A percentile compares a stretch with the other conserved stretches of the same genome.
Evolutionary conservation across 2,113 vertebrate species (phyloP).

Genomic region (Symphodus melops): DNA sequence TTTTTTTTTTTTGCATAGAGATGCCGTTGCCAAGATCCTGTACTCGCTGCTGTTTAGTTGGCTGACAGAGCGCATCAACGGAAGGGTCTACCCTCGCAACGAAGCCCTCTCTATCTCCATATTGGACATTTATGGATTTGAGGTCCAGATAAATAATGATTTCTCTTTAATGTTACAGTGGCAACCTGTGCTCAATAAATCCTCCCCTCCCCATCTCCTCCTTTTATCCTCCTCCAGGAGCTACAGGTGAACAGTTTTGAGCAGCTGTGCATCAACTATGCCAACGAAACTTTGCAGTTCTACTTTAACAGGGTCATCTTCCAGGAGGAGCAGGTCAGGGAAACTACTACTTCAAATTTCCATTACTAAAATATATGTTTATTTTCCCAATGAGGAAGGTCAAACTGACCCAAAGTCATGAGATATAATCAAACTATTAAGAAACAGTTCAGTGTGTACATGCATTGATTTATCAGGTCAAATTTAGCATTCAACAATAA

Average conservation of each 20-base stretch:
- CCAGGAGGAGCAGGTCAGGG: conserved; percentile 94
- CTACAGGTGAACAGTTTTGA: conserved; percentile 94
- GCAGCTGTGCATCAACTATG: conserved; percentile 98
- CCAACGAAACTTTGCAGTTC: conserved; percentile 96
- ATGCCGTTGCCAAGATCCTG: conserved; percentile 98
- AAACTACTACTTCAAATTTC: conserved; percentile 11
- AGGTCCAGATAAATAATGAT: conserved; percentile 81
- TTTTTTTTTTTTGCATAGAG: conserved; percentile 83
- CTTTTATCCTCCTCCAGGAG: conserved; percentile 69
- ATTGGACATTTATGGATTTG: conserved; percentile 97
- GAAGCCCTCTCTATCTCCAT: conserved; percentile 93
- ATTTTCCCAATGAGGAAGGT: neutral
- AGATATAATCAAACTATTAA: neutral
- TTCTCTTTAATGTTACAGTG: neutral
- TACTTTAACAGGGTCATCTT: conserved; percentile 95
- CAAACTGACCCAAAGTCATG: neutral
- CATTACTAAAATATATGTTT: too few species aligned
- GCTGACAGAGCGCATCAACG: conserved; percentile 94
- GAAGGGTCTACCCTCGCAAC: conserved; percentile 90
- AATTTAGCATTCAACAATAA: neutral
- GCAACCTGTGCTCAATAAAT: neutral
- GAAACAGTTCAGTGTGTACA: neutral
- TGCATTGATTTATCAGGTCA: neutral
- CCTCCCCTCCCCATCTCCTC: neutral
- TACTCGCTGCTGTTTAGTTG: conserved; percentile 95